Percentiles rank a stretch among this genome's conserved stretches.
These are phyloP conservation scores for Acleris laterana DNA, from an alignment of 2,888 invertebrate genomes.

Conservation along the genomic window DNA sequence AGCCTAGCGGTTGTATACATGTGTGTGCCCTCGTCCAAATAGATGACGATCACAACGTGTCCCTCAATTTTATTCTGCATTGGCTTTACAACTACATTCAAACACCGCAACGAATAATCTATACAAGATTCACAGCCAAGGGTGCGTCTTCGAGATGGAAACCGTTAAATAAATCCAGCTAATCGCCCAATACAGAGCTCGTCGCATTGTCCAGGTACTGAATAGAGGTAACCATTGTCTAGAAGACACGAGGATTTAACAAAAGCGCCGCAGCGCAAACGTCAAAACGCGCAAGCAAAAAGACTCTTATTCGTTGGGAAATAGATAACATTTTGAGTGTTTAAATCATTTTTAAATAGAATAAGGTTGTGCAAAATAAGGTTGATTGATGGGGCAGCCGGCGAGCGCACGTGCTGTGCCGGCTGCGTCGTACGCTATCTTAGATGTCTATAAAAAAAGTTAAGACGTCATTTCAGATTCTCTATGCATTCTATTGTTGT, in stretches of 20 bases:
- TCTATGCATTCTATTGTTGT: conserved; percentile 28
- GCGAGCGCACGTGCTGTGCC: conserved; percentile 77
- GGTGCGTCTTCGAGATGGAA: conserved; percentile 51
- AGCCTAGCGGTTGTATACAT: no score
- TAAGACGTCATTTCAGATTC: conserved; percentile 37
- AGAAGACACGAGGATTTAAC: conserved; percentile 47
- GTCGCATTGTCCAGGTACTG: conserved; percentile 73
- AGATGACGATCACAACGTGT: no score
- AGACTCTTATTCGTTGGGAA: conserved; percentile 40
- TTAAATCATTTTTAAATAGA: conserved; percentile 34
- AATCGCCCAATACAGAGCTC: conserved; percentile 65
- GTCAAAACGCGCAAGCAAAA: conserved; percentile 40
- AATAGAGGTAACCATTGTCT: conserved; percentile 72
- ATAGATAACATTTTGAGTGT: conserved; percentile 46
- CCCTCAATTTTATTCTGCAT: no score
- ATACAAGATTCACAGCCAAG: conserved; percentile 23
- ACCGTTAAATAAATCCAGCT: conserved; percentile 77
- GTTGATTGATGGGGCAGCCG: conserved; percentile 78
- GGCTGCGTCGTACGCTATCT: conserved; percentile 59
- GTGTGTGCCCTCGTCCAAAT: no score
- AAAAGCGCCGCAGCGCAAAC: conserved; percentile 48
- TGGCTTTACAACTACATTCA: no score
- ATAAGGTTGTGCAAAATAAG: conserved; percentile 66
- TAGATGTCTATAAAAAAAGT: conserved; percentile 42
- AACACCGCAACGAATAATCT: not conserved